Evolutionary conservation across 1,140 invertebrate genomes (phyloP).

Genomic region (Drosophila burlai): DNA sequence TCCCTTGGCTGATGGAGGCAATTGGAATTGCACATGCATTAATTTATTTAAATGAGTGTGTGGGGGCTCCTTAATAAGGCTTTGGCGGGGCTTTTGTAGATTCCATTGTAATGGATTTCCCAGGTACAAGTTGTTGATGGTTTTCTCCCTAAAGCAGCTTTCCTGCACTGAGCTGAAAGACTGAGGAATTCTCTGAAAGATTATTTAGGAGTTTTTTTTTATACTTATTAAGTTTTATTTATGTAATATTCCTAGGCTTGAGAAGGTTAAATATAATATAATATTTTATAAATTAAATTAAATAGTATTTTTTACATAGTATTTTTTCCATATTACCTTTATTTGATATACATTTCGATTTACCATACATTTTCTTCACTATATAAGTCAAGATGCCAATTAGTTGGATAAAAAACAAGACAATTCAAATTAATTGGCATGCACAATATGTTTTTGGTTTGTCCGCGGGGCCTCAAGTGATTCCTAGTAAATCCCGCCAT

Average conservation of each 20-base stretch:
- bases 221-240: background rate
- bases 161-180: slow-evolving; percentile 7
- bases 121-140: slow-evolving; percentile 25
- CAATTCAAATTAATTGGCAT: slow-evolving; percentile 7
- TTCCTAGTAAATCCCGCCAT: slow-evolving; percentile 3
- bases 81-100: slow-evolving; percentile 6
- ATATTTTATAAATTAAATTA: too few species aligned
- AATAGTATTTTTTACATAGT: background rate
- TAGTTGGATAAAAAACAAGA: background rate
- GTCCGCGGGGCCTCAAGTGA: slow-evolving; percentile 3
- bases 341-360: background rate
- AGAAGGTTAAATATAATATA: background rate
- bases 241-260: background rate
- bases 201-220: background rate
- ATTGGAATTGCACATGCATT: slow-evolving; percentile 21
- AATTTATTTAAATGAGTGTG: slow-evolving; percentile 46
- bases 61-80: slow-evolving; percentile 27
- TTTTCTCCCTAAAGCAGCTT: slow-evolving; percentile 35
- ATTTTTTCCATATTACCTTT: background rate
- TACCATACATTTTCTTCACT: background rate
- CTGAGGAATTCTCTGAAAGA: background rate
- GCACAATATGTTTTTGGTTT: slow-evolving; percentile 11
- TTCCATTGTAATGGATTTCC: slow-evolving; percentile 21
- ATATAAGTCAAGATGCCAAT: background rate
- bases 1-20: slow-evolving; percentile 37